Evolutionary conservation across 2,888 invertebrate species (phyloP), one percentile per base, ranked within the genome.

Genomic region (Tromatobia lineatoria): DNA sequence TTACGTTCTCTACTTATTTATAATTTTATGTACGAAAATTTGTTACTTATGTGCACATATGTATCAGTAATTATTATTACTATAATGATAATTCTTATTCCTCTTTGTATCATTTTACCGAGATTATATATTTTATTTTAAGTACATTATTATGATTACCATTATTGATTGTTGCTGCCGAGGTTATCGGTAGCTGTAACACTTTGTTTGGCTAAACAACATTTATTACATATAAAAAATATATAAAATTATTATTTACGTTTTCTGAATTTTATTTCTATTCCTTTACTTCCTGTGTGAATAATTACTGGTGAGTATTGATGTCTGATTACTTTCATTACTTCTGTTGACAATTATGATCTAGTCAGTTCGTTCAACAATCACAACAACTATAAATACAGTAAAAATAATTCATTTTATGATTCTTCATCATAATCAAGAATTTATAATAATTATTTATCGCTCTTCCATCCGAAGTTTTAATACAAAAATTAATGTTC

Each of bases 111-210:
- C 38, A 38, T 47, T 57, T 47, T 82, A 82, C 59, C 67, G 82
- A 82, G 82, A 82, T 82, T 78, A 78, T 82, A 82, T 80, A 74
- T 81, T 74, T 73, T 80, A 74, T 71, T 50, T 18, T 73, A 23
- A 69, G 18, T 42, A 66, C 34, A 70, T 38, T 38, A 38, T 38
- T 71, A 52, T 70, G 50, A 69, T 50, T 70, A 52, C 59, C 50
- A 78, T 74, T 82, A 82, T 82, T 74, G 67, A 78, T 82, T 82
- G 78, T 82, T 79, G 69, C 74, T 69, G 69, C 69, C 50, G 54
- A 59, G n/a, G 50, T 34, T 25, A 52, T 78, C 78, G 74, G 69
- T 45, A 61, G 50, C 23, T 79, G 74, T 78, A 74, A n/a, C 64
- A 71, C 45, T 25, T 50, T 47, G 67, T 74, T 75, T 47, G 54